phyloP scores from a whole-genome alignment of 1,140 invertebrate genomes.

The Coptotermes formosanus region DNA sequence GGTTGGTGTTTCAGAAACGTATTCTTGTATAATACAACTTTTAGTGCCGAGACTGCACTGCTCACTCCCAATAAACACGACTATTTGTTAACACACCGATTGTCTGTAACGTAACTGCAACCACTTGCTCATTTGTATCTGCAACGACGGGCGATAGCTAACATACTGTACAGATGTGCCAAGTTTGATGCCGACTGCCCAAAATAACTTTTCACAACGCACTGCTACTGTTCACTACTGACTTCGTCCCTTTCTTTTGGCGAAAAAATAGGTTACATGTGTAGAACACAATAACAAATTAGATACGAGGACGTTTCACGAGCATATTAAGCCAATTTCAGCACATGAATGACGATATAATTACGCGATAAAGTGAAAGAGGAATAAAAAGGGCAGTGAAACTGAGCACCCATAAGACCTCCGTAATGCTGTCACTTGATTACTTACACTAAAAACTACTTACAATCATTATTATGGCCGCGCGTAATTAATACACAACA shows the following conservation, averaged over 20 bases:
- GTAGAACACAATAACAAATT: neutral
- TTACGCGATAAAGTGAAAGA: neutral
- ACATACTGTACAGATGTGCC: constrained; percentile 1
- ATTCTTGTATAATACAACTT: too few species aligned
- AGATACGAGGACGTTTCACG: neutral
- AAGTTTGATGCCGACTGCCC: constrained; percentile 10
- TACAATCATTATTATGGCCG: too few species aligned
- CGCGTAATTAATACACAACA: too few species aligned
- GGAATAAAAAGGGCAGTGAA: neutral
- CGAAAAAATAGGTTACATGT: constrained; percentile 6
- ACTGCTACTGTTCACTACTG: neutral
- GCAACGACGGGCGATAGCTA: neutral
- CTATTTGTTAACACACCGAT: neutral
- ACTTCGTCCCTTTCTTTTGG: neutral
- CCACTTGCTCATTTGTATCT: neutral
- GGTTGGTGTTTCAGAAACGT: too few species aligned
- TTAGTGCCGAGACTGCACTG: too few species aligned
- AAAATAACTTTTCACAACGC: constrained; percentile 13
- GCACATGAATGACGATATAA: neutral
- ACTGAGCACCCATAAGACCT: neutral
- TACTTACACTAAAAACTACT: too few species aligned
- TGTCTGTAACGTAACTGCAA: neutral
- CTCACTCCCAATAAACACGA: neutral
- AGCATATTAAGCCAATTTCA: neutral
- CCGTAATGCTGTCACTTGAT: neutral